These are phyloP conservation scores for Calyptomena viridis DNA, from an alignment of 2,113 vertebrate species.

Conservation along the genomic window DNA sequence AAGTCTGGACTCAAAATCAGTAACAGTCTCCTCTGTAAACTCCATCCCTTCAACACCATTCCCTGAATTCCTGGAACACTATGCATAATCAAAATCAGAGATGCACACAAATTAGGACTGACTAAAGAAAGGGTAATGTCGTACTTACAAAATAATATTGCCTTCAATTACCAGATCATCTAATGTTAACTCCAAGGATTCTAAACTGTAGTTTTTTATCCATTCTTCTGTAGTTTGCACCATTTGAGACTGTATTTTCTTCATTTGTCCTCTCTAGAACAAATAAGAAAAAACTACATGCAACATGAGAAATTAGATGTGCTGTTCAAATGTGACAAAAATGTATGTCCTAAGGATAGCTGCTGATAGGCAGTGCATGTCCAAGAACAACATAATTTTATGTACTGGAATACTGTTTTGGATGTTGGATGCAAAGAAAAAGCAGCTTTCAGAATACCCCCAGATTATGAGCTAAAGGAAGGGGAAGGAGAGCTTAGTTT, in stretches of 20 bases:
- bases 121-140: neutral
- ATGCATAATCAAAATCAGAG: neutral
- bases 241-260: neutral
- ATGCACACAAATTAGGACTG: neutral
- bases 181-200: slow-evolving; percentile 70
- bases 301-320: neutral
- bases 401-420: neutral
- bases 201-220: slow-evolving; percentile 69
- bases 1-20: slow-evolving; percentile 69
- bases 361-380: neutral
- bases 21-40: slow-evolving; percentile 51
- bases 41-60: slow-evolving; percentile 21
- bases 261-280: slow-evolving; percentile 46
- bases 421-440: neutral
- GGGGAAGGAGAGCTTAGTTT: neutral
- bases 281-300: neutral
- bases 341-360: neutral
- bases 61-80: slow-evolving; percentile 53
- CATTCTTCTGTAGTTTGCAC: slow-evolving; percentile 71
- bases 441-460: neutral
- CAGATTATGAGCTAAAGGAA: neutral
- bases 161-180: slow-evolving; percentile 66
- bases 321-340: neutral
- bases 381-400: neutral
- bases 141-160: slow-evolving; percentile 61